Evolutionary conservation across 2,797 vertebrate species (phyloP), one percentile per base, ranked within the genome.

Genomic region (Ataeniobius toweri): DNA sequence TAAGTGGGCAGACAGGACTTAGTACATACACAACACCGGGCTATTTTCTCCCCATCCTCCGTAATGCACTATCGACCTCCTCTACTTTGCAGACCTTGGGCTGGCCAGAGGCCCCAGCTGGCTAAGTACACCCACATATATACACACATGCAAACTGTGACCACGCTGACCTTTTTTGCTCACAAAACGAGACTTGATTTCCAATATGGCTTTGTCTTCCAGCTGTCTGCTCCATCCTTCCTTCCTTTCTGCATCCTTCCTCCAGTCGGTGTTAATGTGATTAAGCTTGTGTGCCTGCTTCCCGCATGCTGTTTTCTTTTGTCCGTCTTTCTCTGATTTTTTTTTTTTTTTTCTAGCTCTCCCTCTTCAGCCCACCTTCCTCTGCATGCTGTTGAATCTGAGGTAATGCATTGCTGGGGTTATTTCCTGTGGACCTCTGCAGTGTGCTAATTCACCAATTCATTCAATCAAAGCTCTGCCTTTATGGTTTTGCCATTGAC

Each of bases 61-160:
- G 88, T 93, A 93, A 94, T 93, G 91, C 89, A 89, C 92, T 92
- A 94, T 94, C 91, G 93, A 94, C 94, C 90, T 88, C 83, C 82
- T 88, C 84, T 83, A 80, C 89, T 93, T 87, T 88, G 89, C 91
- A 93, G 91, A 92, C 90, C 90, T 86, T 84, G 87, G 83, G 85
- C 86, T 91, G 90, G 92, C 88, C 85, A 72, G 88, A 86, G 93
- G 91, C 91, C 92, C 78, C 84, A 74, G 85, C 89, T 87, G 88
- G 91, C 90, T 91, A 90, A 93, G 91, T 90, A 86, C 83, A 84
- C 84, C 84, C 63, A 79, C 81, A 72, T 76, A 76, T 80, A 58
- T 79, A 50, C 83, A 76, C 85, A 77, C 88, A 80, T 31, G 59
- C 88, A 76, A 68, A 53, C 86, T 59, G 80, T 85, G 88, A 89